A percentile compares a stretch with the other conserved stretches of the same genome.
Evolutionary conservation across 2,888 invertebrate genomes (phyloP).

Genomic region (Lepidonotus clava): DNA sequence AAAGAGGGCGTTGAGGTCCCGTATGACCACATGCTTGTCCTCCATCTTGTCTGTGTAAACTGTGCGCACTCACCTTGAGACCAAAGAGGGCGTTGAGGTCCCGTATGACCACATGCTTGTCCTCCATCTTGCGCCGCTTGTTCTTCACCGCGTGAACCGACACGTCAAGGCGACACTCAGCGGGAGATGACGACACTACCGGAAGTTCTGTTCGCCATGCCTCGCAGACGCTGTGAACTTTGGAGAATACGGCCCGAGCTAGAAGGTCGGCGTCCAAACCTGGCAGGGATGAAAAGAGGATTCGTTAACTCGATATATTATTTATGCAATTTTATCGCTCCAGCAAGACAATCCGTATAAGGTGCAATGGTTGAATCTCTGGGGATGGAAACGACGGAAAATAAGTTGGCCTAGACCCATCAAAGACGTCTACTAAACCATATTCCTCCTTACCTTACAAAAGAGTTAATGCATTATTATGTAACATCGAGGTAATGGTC

Average conservation of each 20-base stretch:
- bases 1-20: conserved; percentile 90
- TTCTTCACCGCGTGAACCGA: conserved; percentile 90
- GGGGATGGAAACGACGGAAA: too few relatives aligned
- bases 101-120: conserved; percentile 91
- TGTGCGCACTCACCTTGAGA: conserved; percentile 86
- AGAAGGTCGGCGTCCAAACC: conserved; percentile 70
- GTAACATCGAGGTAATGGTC: too few relatives aligned
- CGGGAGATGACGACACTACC: neutral
- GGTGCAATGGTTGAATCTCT: too few relatives aligned
- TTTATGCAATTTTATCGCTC: too few relatives aligned
- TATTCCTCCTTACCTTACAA: too few relatives aligned
- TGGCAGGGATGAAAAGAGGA: too few relatives aligned
- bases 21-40: conserved; percentile 91
- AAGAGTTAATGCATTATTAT: too few relatives aligned
- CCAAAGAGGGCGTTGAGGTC: conserved; percentile 90
- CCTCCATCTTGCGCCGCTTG: conserved; percentile 93
- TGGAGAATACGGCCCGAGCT: conserved; percentile 66
- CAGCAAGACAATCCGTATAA: too few relatives aligned
- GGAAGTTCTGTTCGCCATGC: conserved; percentile 70
- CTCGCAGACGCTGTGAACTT: conserved; percentile 70
- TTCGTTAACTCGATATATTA: too few relatives aligned
- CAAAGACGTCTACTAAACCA: too few relatives aligned
- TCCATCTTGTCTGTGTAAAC: too few relatives aligned
- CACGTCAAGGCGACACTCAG: conserved; percentile 69
- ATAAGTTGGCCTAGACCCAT: too few relatives aligned